Base-by-base conservation (phyloP, 1,140 invertebrate genomes). In the Chionoecetes opilio region DNA sequence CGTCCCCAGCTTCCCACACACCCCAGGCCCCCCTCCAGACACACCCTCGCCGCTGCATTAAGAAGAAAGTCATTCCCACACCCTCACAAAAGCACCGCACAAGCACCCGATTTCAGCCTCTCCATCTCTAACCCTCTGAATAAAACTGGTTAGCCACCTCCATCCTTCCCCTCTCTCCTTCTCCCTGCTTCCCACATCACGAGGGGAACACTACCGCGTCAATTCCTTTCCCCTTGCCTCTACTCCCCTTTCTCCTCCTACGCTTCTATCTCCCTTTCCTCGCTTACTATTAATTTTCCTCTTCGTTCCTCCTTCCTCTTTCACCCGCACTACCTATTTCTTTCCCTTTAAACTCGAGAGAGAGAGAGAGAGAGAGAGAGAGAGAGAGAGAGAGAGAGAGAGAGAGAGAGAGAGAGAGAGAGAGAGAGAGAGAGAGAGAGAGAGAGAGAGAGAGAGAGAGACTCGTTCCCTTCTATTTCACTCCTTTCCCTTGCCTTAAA, bases 21-120 rank as follows among this genome's bases (percentile, higher is more conserved):
- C 2, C 82, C 31, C 26, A n/a, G n/a, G 26, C 29, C 32, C 32
- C 82, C 21, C 0, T n/a, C 21, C 32, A 26, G 17, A 9, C 17
- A 34, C 82, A n/a, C 32, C 32, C 82, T 84, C 26, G 32, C 82
- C 32, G 29, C 82, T 26, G 82, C 82, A 26, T 9, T 29, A 84
- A 31, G 82, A 26, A 34, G 11, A 34, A 86, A 17, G 32, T 32
- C 84, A 86, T 86, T 38, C 84, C 32, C 84, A 86, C 84, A 86
- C 84, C 11, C 84, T 35, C 84, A 86, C 84, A 86, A 34, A 86
- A 34, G 35, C 84, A 86, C 63, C 11, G 21, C 63, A 75, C 63
- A 75, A 75, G 63, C 63, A 86, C 84, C 32, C 84, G 35, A 86
- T 86, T 34, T 21, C 84, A 8, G 3, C 84, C 84, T 29, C 84